Evolutionary conservation across 1,140 invertebrate species (phyloP).

Genomic region (Choristoneura fumiferana): DNA sequence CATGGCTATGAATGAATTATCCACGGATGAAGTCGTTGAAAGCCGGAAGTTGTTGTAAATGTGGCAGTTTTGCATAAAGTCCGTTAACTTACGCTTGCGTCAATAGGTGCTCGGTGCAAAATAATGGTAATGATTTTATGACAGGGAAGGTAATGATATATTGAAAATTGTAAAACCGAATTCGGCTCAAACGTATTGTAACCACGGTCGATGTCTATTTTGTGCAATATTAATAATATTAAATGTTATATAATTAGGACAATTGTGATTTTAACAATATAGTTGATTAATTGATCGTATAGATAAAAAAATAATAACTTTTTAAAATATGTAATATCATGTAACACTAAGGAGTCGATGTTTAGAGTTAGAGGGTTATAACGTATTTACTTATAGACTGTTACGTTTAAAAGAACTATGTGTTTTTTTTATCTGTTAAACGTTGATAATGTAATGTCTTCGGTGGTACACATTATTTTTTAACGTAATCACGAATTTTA

Average conservation of each 20-base stretch:
- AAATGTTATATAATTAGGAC: conserved; percentile 64
- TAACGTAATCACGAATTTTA: conserved; percentile 17
- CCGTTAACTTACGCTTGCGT: no score
- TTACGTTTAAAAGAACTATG: conserved; percentile 42
- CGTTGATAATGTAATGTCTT: conserved; percentile 3
- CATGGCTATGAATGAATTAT: no score
- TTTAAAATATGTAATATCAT: conserved; percentile 63
- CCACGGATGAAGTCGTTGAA: no score
- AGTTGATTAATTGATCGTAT: conserved; percentile 69
- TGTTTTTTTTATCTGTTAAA: conserved; percentile 31
- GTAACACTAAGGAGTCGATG: conserved; percentile 59
- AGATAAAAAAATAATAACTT: conserved; percentile 49
- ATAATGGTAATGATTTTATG: no score
- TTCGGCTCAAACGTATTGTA: conserved; percentile 44
- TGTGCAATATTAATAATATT: conserved; percentile 60
- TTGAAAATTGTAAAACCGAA: background rate
- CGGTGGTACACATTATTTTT: background rate
- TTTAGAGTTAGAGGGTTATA: conserved; percentile 61
- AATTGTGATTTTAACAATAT: conserved; percentile 75
- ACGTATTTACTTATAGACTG: conserved; percentile 66
- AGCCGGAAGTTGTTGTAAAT: no score
- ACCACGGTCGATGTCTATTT: conserved; percentile 60
- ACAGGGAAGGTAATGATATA: background rate
- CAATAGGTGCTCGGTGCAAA: no score
- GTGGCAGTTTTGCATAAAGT: no score